These are phyloP conservation scores for Cistogaster globosa DNA, from an alignment of 2,888 invertebrate species.

Conservation along the genomic window DNA sequence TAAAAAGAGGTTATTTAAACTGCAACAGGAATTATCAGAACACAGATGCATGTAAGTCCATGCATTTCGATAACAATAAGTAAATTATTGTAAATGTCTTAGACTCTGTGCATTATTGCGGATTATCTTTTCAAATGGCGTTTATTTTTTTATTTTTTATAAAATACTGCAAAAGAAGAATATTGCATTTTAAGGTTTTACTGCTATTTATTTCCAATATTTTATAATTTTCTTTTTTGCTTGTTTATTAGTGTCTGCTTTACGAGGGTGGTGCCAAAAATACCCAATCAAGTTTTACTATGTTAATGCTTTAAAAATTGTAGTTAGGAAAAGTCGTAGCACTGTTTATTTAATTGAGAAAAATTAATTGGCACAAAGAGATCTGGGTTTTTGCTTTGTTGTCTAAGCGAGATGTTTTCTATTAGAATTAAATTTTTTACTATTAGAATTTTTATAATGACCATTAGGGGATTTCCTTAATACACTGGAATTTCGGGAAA, in stretches of 20 bases:
- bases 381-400: too few relatives aligned
- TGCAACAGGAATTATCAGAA: conserved; percentile 25
- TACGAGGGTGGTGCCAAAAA: background rate
- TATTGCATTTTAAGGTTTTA: background rate
- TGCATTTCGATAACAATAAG: conserved; percentile 26
- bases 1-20: background rate
- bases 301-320: too few relatives aligned
- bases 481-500: too few relatives aligned
- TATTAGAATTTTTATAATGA: too few relatives aligned
- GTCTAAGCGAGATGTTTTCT: too few relatives aligned
- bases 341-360: too few relatives aligned
- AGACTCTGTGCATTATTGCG: conserved; percentile 32
- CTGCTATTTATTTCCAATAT: background rate
- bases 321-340: too few relatives aligned
- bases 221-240: background rate
- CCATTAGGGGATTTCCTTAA: too few relatives aligned
- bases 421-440: too few relatives aligned
- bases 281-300: background rate
- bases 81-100: background rate
- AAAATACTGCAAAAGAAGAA: conserved; percentile 16
- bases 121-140: conserved; percentile 57
- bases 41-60: background rate
- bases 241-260: background rate
- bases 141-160: too few relatives aligned
- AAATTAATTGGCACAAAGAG: too few relatives aligned